Conservation (phyloP, 2,888 invertebrate species). For the Phlogophora meticulosa region DNA sequence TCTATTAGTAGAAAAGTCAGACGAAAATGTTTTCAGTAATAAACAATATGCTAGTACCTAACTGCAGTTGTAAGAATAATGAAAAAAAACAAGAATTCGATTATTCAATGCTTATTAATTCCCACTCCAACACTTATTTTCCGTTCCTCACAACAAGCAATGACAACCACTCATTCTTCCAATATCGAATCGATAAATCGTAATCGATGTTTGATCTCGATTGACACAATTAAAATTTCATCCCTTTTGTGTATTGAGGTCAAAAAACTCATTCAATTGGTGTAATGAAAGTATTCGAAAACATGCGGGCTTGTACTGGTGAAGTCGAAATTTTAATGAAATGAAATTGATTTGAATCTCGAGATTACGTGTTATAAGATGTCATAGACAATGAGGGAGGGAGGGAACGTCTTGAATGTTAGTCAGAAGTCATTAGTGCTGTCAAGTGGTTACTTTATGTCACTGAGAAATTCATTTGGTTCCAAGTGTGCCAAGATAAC, state of each 20-base stretch:
- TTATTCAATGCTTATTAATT: no score
- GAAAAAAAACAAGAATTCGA: no score
- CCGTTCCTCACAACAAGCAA: background rate
- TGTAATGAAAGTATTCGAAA: constrained; percentile 81
- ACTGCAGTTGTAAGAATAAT: background rate
- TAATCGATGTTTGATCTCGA: constrained; percentile 74
- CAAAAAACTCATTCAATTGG: constrained; percentile 83
- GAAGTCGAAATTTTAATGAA: constrained; percentile 69
- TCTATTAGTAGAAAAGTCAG: no score
- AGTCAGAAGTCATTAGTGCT: constrained; percentile 40
- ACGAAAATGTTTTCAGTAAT: no score
- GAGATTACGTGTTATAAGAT: constrained; percentile 56
- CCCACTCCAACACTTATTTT: background rate
- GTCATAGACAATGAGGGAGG: constrained; percentile 59
- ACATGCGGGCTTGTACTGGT: constrained; percentile 81
- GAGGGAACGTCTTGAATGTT: constrained; percentile 39
- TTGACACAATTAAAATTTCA: constrained; percentile 79
- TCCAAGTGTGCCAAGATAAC: constrained; percentile 5
- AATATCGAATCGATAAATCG: constrained; percentile 69
- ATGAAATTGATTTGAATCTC: constrained; percentile 68
- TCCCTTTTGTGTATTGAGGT: constrained; percentile 76
- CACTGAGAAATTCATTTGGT: constrained; percentile 13
- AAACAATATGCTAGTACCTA: no score
- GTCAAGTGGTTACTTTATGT: constrained; percentile 31
- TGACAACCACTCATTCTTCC: constrained; percentile 45